A percentile compares a stretch with the other conserved stretches of the same genome.
phyloP scores from a whole-genome alignment of 2,113 vertebrate genomes.

The Paradisaea rubra region DNA sequence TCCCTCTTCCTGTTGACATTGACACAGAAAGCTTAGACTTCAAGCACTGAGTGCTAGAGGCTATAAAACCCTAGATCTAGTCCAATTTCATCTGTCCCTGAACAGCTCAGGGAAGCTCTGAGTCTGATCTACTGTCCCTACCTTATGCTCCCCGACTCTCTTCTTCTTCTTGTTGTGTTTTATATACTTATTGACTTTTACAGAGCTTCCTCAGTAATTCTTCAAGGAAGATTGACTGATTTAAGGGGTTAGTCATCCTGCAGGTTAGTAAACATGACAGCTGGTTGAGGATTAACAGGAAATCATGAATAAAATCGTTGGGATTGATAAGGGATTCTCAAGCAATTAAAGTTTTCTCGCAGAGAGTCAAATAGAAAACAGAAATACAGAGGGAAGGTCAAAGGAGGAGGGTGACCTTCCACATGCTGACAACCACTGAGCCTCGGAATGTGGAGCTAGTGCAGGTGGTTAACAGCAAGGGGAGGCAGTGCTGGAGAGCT shows the following conservation, averaged over 20 bases:
- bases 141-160: neutral
- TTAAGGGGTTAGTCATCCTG: slow-evolving; percentile 7
- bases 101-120: neutral
- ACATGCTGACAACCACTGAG: neutral
- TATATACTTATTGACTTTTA: slow-evolving; percentile 42
- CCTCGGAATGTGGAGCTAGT: neutral
- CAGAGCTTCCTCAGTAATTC: slow-evolving; percentile 33
- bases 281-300: slow-evolving; percentile 59
- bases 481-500: neutral
- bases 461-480: neutral
- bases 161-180: slow-evolving; percentile 11
- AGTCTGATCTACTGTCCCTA: slow-evolving; percentile 1
- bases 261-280: slow-evolving; percentile 60
- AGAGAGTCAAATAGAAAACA: neutral
- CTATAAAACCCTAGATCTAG: neutral
- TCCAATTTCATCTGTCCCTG: slow-evolving; percentile 9
- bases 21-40: neutral
- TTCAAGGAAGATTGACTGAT: slow-evolving; percentile 35
- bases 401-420: neutral
- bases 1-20: neutral
- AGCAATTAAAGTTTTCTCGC: slow-evolving; percentile 39
- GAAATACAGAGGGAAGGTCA: neutral
- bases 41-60: neutral
- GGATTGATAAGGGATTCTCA: slow-evolving; percentile 49
- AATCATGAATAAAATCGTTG: slow-evolving; percentile 54